These are phyloP conservation scores for Ischnus inquisitorius DNA, from an alignment of 2,888 invertebrate genomes.

Conservation along the genomic window DNA sequence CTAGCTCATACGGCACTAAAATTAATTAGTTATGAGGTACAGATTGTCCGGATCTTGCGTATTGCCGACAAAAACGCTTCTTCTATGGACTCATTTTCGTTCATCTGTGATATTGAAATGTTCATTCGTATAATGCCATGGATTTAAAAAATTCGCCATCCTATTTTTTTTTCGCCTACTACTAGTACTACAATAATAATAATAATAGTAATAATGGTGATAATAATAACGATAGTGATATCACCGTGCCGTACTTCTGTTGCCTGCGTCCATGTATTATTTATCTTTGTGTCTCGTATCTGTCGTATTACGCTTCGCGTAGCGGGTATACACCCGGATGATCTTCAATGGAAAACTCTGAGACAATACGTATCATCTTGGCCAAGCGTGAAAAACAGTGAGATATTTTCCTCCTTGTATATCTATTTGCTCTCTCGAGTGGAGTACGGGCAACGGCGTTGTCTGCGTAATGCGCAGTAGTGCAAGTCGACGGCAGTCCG, in stretches of 20 bases:
- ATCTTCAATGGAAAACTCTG: slow-evolving; percentile 30
- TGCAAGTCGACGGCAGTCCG: slow-evolving; percentile 58
- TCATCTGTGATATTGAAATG: neutral
- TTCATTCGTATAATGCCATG: neutral
- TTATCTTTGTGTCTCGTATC: slow-evolving; percentile 32
- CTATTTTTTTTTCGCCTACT: neutral
- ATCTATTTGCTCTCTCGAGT: slow-evolving; percentile 6
- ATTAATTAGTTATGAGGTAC: too few species aligned
- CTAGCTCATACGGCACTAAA: too few species aligned
- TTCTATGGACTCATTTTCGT: neutral
- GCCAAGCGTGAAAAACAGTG: slow-evolving; percentile 29
- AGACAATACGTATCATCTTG: slow-evolving; percentile 58
- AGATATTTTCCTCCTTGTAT: slow-evolving; percentile 38
- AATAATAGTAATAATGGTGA: neutral
- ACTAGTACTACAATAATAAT: slow-evolving; percentile 1
- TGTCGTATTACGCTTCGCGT: slow-evolving; percentile 23
- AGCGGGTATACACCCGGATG: slow-evolving; percentile 1
- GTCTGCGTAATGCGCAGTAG: slow-evolving; percentile 42
- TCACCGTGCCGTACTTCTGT: neutral
- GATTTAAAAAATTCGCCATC: too few species aligned
- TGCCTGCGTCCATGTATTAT: slow-evolving; percentile 18
- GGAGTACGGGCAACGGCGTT: neutral
- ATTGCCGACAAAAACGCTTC: too few species aligned
- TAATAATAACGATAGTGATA: neutral
- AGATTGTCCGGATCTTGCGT: too few species aligned